Evolutionary conservation across 2,888 invertebrate genomes (phyloP), one percentile per base, ranked within the genome.

Genomic region (Catocala sponsa): DNA sequence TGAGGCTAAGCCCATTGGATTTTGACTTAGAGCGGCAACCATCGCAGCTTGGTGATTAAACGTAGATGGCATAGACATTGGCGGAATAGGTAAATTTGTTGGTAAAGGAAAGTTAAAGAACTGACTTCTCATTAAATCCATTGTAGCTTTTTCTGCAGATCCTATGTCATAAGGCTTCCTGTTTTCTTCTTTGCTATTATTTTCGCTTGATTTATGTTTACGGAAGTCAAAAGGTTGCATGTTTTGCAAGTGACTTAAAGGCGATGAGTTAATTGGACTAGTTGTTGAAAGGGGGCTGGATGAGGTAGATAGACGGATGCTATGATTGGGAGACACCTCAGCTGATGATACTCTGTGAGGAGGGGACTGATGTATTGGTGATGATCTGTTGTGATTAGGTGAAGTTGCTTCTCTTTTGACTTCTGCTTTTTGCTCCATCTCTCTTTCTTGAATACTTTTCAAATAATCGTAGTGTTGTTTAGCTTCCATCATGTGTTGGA

Each of bases 211-310:
- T 71, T 88, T 91, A 58, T 89, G 84, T 79, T 98, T 98, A 38
- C 98, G 96, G 85, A 97, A 98, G 88, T 99, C 98, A 87, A 98
- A 98, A 0, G 99, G 98, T 85, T 99, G 98, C 98, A 99, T 98
- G 81, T 97, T 98, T 91, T 98, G 98, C 52, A 99, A 95, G 80
- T 98, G 96, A 88, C 97, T 98, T 69, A 99, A 94, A 4, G 99
- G 98, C 9, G 98, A 97, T 38, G 96, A 95, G 71, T 96, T 95
- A 33, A 96, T 87, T 48, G 96, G 96, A 91, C 96, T 96, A 82
- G 95, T 95, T 52, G 88, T 85, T 42, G 92, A 94, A 9, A 89
- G 74, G 52, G 93, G 94, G 76, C 94, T 94, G 63, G 94, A 94
- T 83, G 94, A 92, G 85, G 93, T 91, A 87, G 94, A 94, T 74